These are phyloP conservation scores for Orthonychiurus folsomi DNA, from an alignment of 2,888 invertebrate genomes.

Conservation along the genomic window DNA sequence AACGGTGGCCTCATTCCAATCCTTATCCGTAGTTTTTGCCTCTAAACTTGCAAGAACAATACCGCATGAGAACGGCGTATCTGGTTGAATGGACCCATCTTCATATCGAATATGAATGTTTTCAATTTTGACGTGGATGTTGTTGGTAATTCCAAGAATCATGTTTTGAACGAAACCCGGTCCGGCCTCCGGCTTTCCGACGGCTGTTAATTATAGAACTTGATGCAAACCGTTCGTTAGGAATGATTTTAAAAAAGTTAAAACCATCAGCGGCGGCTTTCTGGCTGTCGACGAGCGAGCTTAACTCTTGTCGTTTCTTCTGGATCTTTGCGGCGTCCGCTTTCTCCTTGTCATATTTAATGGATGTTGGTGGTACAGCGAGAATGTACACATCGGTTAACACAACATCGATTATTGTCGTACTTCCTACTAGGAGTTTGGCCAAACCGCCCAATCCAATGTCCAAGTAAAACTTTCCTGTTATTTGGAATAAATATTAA, in stretches of 20 bases:
- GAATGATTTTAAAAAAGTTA: not conserved
- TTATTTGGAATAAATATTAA: no score
- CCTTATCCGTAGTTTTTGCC: not conserved
- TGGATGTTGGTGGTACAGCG: not conserved
- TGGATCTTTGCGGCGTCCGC: not conserved
- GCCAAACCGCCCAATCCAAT: conserved; percentile 1
- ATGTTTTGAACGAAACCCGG: conserved; percentile 60
- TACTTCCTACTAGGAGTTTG: not conserved
- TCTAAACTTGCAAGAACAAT: conserved; percentile 42
- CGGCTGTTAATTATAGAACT: not conserved
- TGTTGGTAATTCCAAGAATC: conserved; percentile 66
- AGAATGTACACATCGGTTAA: conserved; percentile 11
- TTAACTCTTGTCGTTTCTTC: conserved; percentile 4
- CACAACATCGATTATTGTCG: not conserved
- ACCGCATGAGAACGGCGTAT: conserved; percentile 62
- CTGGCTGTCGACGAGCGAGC: not conserved
- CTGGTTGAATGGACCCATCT: conserved; percentile 59
- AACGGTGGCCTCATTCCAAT: not conserved
- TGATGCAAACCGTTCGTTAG: not conserved
- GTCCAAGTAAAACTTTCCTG: not conserved
- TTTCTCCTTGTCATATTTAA: conserved; percentile 2
- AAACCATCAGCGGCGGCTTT: not conserved
- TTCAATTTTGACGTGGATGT: conserved; percentile 65
- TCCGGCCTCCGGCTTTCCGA: conserved; percentile 46
- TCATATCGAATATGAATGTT: conserved; percentile 75